A percentile compares a stretch with the other conserved stretches of the same genome.
These are phyloP conservation scores for Apodemus agrarius DNA, from an alignment of 2,797 vertebrate species.

Conservation along the genomic window DNA sequence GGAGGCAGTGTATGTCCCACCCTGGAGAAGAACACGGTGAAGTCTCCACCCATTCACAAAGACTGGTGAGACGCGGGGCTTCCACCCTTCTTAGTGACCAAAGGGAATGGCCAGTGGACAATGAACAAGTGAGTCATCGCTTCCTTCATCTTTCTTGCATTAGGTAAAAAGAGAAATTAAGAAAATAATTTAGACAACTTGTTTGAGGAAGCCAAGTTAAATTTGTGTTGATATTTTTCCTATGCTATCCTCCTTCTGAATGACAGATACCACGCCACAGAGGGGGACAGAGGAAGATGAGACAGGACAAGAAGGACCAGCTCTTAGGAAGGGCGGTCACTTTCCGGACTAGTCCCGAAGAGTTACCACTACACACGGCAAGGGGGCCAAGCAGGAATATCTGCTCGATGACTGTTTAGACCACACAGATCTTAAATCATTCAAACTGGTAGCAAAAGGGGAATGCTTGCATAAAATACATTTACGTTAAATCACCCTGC, in stretches of 20 bases:
- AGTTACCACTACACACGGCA: background rate
- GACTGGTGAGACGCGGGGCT: background rate
- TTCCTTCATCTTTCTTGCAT: background rate
- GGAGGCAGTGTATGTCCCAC: no score
- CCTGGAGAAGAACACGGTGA: background rate
- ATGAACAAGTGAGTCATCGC: background rate
- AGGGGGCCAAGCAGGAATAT: background rate
- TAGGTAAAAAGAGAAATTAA: conserved; percentile 18
- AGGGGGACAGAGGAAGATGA: background rate
- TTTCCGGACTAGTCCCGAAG: background rate
- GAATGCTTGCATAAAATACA: background rate
- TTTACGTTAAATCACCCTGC: background rate
- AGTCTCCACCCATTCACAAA: background rate
- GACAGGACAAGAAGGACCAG: background rate
- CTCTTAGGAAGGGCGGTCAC: background rate
- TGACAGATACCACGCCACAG: background rate
- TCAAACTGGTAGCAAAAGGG: background rate
- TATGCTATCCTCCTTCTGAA: background rate
- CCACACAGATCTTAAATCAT: background rate
- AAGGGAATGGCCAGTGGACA: background rate
- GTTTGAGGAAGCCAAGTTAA: background rate
- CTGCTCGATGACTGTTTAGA: background rate
- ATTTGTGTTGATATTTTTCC: conserved; percentile 43
- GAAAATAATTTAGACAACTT: background rate
- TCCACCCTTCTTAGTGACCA: background rate